These are phyloP conservation scores for Copsychus sechellarum DNA, from an alignment of 2,113 vertebrate species.

Conservation along the genomic window DNA sequence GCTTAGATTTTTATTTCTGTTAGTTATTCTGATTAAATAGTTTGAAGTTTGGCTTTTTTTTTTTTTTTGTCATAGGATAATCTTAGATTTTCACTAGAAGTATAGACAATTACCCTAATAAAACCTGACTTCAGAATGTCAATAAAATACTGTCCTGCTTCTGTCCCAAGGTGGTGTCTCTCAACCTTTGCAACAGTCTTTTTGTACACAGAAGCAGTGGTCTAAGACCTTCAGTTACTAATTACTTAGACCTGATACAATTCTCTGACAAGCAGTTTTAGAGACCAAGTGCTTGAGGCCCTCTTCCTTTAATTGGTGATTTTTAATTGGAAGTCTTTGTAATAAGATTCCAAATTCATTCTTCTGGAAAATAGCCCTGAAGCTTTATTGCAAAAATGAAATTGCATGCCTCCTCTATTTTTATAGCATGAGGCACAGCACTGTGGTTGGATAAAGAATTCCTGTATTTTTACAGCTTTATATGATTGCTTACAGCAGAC, in stretches of 20 bases:
- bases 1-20: not conserved
- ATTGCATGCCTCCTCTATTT: slow-evolving; percentile 15
- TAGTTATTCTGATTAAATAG: not conserved
- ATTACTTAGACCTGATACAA: slow-evolving; percentile 6
- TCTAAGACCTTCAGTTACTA: not conserved
- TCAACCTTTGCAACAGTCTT: not conserved
- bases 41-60: not conserved
- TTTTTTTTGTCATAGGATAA: not conserved
- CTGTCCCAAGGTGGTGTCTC: not conserved
- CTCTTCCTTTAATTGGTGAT: slow-evolving; percentile 46
- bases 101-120: not conserved
- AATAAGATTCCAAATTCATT: slow-evolving; percentile 23
- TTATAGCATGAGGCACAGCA: slow-evolving; percentile 13
- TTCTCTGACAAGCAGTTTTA: slow-evolving; percentile 18
- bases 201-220: not conserved
- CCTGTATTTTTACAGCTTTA: slow-evolving; percentile 49
- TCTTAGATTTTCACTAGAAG: not conserved
- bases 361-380: slow-evolving; percentile 34
- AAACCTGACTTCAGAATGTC: not conserved
- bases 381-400: slow-evolving; percentile 8
- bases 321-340: slow-evolving; percentile 37
- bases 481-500: slow-evolving; percentile 21
- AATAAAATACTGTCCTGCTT: not conserved
- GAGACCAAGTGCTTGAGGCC: not conserved
- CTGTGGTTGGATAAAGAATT: not conserved